Conservation (phyloP, 2,888 invertebrate species). For the Tanytarsus gracilentus region DNA sequence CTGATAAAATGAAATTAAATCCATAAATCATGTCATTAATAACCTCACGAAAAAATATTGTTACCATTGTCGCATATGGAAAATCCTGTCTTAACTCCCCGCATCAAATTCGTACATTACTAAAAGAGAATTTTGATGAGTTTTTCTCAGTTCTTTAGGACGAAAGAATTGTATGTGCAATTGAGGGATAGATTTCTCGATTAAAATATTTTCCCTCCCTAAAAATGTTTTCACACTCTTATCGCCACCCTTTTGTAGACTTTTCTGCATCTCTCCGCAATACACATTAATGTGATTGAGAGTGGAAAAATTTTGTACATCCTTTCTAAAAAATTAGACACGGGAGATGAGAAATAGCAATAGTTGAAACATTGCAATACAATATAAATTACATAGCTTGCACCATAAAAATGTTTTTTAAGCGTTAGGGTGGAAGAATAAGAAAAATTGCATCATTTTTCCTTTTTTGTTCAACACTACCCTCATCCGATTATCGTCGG, state of each 20-base stretch:
- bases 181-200: slow-evolving; percentile 4
- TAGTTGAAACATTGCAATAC: slow-evolving; percentile 17
- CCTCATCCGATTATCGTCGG: background rate
- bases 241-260: slow-evolving; percentile 12
- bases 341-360: slow-evolving; percentile 9
- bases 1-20: slow-evolving; percentile 24
- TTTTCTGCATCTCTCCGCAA: background rate
- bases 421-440: background rate
- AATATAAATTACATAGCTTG: slow-evolving; percentile 23
- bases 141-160: slow-evolving; percentile 2
- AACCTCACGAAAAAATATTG: slow-evolving; percentile 20
- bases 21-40: slow-evolving; percentile 29
- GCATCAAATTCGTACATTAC: slow-evolving; percentile 1
- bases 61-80: slow-evolving; percentile 18
- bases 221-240: background rate
- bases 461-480: background rate
- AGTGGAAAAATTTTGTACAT: slow-evolving; percentile 2
- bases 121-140: slow-evolving; percentile 2
- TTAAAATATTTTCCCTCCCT: slow-evolving; percentile 6
- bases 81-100: slow-evolving; percentile 1
- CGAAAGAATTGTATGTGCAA: background rate
- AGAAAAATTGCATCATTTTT: slow-evolving; percentile 5
- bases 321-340: background rate
- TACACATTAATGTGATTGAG: background rate
- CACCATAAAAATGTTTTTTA: slow-evolving; percentile 10